phyloP scores from a whole-genome alignment of 2,888 invertebrate species.

The Gibbula magus region DNA sequence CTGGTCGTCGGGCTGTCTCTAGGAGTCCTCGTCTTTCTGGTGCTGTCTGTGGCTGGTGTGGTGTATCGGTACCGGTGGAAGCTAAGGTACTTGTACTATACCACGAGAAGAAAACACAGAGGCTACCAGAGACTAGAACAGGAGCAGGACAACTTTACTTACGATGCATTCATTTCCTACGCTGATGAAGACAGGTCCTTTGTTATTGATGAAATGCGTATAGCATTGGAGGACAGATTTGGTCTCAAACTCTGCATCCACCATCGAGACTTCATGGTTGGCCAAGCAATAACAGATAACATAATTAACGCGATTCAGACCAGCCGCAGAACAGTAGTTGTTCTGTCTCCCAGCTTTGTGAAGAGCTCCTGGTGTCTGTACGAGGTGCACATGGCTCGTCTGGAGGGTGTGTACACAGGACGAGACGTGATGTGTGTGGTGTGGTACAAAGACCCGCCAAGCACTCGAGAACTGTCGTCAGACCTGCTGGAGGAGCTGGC shows the following conservation, averaged over 20 bases:
- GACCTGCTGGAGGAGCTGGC: not conserved
- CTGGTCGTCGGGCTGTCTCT: slow-evolving; percentile 17
- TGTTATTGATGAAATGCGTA: slow-evolving; percentile 22
- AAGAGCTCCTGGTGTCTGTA: slow-evolving; percentile 43
- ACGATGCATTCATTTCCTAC: slow-evolving; percentile 41
- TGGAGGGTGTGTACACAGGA: slow-evolving; percentile 43
- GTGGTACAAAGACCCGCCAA: not conserved
- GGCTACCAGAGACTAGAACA: not conserved
- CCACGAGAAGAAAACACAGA: not conserved
- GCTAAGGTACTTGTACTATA: slow-evolving; percentile 14
- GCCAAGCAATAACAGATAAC: slow-evolving; percentile 36
- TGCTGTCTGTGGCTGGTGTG: not conserved
- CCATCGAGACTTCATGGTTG: slow-evolving; percentile 39
- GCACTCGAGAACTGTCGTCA: not conserved
- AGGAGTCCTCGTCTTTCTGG: slow-evolving; percentile 10
- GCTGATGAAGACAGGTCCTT: slow-evolving; percentile 33
- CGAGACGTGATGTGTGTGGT: slow-evolving; percentile 38
- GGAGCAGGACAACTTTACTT: slow-evolving; percentile 12
- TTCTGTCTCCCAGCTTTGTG: slow-evolving; percentile 35
- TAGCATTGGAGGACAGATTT: slow-evolving; percentile 31
- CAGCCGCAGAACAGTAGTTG: slow-evolving; percentile 34
- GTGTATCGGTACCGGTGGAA: slow-evolving; percentile 20
- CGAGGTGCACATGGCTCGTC: slow-evolving; percentile 43
- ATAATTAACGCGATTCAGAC: slow-evolving; percentile 38
- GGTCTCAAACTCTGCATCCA: slow-evolving; percentile 33